Base-by-base conservation (phyloP, 2,113 vertebrate genomes). In the Atractosteus spatula region DNA sequence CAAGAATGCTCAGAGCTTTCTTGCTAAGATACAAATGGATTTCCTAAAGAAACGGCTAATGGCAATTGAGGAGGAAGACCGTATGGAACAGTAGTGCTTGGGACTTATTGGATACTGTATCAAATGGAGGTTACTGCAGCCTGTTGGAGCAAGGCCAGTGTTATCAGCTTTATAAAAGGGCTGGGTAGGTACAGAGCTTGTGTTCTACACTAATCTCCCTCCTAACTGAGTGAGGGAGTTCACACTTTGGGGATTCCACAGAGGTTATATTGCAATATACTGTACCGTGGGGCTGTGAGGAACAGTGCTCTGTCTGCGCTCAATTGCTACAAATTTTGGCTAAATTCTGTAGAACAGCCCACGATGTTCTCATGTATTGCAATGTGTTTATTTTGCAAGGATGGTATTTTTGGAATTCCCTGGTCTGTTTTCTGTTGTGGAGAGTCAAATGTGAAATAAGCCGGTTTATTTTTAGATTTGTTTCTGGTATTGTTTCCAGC, bases 161-260 rank as follows among this genome's bases (percentile, higher is more conserved):
- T 97, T 90, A 91, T 96, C 88, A 87, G 91, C 93, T 94, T 98
- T 87, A 96, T 98, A 86, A 98, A 96, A 84, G 94, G 94, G 42
- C 93, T 98, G 43, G 96, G 96, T 98, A 96, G 90, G 97, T 98
- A 51, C 47, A 7, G 47, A 5, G 47, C 8, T 51, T 51, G 47
- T 51, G 47, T 51, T 51, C 47, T 51, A 7, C 47, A 7, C 5
- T 51, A 10, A 1, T 51, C 47, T 51, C 47, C 47, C 8, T 51
- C 8, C 5, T 51, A 5, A 10, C 47, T 51, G 47, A 29, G 17
- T 7, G 54, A 41, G 61, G 59, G 54, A 47, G 67, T 68, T 69
- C 59, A 69, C 72, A 71, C 80, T 75, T 76, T 62, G 73, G 73
- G 57, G 51, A 71, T 84, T 81, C 78, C 73, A 73, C 43, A 10